A percentile compares a stretch with the other conserved stretches of the same genome.
Conservation (phyloP, 2,113 vertebrate genomes). For the Ardeotis arabs region DNA sequence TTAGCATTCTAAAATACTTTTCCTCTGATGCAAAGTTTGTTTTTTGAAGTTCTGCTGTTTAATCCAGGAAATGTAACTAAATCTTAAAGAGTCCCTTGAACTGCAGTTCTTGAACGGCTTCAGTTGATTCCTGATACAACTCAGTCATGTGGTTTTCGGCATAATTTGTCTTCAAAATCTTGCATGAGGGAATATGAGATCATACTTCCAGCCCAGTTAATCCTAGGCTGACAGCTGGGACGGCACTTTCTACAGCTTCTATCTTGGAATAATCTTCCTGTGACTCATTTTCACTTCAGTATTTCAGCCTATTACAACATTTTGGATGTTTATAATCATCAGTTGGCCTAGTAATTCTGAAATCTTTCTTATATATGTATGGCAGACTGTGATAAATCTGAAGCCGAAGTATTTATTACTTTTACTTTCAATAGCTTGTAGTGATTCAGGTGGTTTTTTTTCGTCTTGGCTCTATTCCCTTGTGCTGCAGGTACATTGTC, state of each 20-base stretch:
- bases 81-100: background rate
- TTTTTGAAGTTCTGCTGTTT: background rate
- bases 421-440: background rate
- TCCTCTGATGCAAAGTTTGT: background rate
- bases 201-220: background rate
- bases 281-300: background rate
- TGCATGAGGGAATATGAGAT: background rate
- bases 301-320: background rate
- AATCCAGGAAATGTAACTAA: background rate
- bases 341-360: background rate
- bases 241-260: background rate
- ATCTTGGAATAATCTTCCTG: background rate
- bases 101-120: background rate
- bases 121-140: background rate
- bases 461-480: background rate
- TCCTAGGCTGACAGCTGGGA: background rate
- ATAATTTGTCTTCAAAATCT: background rate
- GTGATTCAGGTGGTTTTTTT: background rate
- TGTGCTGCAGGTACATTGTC: background rate
- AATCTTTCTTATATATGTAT: background rate
- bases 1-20: background rate
- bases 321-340: background rate
- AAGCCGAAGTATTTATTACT: background rate
- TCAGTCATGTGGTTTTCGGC: background rate
- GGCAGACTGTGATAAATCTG: background rate